Evolutionary conservation across 1,140 invertebrate species (phyloP).

Genomic region (Frieseomelitta varia): DNA sequence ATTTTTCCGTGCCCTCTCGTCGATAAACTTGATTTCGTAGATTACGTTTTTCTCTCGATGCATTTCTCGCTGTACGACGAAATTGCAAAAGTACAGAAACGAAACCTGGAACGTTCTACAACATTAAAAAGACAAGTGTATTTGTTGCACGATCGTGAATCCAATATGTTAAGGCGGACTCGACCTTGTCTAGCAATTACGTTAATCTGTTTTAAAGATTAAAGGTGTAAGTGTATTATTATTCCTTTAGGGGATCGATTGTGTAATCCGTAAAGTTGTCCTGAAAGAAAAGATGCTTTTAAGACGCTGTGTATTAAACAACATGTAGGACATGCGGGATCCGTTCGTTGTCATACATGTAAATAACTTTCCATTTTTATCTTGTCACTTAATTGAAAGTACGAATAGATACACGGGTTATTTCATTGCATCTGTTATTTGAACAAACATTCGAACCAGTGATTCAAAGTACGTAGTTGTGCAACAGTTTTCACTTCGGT

Average conservation of each 20-base stretch:
- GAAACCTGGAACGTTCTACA: too few relatives aligned
- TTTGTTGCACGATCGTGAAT: not conserved
- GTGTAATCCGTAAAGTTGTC: not conserved
- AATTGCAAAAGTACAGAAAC: not conserved
- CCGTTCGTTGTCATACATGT: not conserved
- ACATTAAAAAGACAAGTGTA: not conserved
- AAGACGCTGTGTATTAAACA: not conserved
- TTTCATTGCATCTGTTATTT: not conserved
- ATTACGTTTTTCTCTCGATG: not conserved
- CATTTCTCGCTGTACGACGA: not conserved
- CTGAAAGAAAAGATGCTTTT: not conserved
- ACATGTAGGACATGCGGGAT: not conserved
- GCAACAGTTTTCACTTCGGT: not conserved
- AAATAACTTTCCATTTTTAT: not conserved
- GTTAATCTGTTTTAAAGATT: conserved; percentile 19
- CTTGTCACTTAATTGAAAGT: conserved; percentile 14
- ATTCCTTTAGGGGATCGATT: not conserved
- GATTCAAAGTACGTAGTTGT: not conserved
- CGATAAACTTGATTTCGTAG: not conserved
- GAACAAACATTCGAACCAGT: not conserved
- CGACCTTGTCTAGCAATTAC: not conserved
- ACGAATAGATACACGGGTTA: not conserved
- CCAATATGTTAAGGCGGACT: not conserved
- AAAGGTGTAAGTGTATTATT: not conserved
- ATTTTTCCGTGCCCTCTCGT: not conserved